Conservation (phyloP, 2,113 vertebrate genomes). For the Tinamus guttatus region DNA sequence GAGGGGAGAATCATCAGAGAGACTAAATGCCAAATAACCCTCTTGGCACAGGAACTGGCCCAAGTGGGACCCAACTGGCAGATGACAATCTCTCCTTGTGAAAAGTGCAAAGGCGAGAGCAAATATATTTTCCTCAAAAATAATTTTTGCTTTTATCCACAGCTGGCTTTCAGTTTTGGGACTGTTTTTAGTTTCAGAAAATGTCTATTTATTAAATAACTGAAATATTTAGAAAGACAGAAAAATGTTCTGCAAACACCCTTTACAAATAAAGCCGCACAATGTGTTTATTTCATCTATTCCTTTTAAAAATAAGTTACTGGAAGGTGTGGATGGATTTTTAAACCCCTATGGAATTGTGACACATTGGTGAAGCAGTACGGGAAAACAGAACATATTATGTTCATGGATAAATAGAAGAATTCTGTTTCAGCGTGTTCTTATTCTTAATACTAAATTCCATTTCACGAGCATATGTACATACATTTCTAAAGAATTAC, state of each 20-base stretch:
- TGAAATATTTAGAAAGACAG: neutral
- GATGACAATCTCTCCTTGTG: neutral
- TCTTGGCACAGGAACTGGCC: neutral
- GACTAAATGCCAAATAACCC: accelerated
- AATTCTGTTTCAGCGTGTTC: constrained; percentile 18
- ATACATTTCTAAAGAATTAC: constrained; percentile 30
- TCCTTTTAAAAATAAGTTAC: neutral
- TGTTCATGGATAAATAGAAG: constrained; percentile 30
- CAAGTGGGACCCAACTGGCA: neutral
- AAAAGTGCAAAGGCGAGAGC: neutral
- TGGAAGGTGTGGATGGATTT: neutral
- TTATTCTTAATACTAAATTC: constrained; percentile 44
- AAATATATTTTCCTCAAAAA: neutral
- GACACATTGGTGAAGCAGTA: neutral
- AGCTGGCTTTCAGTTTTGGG: neutral
- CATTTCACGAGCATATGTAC: neutral
- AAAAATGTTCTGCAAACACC: neutral
- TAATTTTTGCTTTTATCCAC: neutral
- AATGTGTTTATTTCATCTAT: neutral
- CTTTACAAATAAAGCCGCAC: neutral
- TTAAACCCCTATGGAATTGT: neutral
- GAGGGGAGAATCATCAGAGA: neutral
- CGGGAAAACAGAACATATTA: neutral
- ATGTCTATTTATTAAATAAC: neutral
- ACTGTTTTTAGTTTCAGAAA: neutral